Evolutionary conservation across 2,113 vertebrate genomes (phyloP), one percentile per base, ranked within the genome.

Genomic region (Alligator sinensis): DNA sequence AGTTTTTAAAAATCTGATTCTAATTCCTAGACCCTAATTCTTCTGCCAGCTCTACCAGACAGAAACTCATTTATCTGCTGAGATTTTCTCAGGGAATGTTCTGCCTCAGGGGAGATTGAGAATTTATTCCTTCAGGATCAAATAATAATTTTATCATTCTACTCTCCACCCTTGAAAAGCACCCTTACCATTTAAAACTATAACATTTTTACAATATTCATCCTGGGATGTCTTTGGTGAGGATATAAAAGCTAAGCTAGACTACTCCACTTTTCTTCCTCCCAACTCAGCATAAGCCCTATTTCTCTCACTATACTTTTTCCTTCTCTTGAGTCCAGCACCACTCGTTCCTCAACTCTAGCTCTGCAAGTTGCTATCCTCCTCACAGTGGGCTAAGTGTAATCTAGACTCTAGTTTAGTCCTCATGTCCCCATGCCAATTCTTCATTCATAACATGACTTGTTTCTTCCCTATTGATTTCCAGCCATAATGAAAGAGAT

Each of bases 61-160:
- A 93, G 91, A 84, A 96, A 97, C 94, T 92, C 93, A 96, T 92
- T 96, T 94, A 95, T 95, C 91, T 93, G 61, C 61, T 89, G 94
- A 85, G 92, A 95, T 80, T 96, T 95, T 94, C 47, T 87, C 91
- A 93, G 93, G 77, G 84, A 93, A 96, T 92, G 92, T 92, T 85
- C 79, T 94, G 21, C 34, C 92, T 91, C 88, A 80, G 93, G 54
- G 57, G 91, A 94, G 74, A 77, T 34, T 59, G 60, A 74, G 78
- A 89, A 80, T 68, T 87, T 57, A 30, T 75, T 93, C 75, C 58
- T 94, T 54, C 30, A 91, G 55, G 93, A 93, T 87, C 80, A 87
- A 90, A 27, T 88, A 92, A 81, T 57, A 89, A 75, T 75, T 68
- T 38, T 25, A 34, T 19, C 74, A 17, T 61, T 89, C 16, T 88